These are phyloP conservation scores for Propithecus deckenii DNA, from an alignment of 2,797 vertebrate species.

Conservation along the genomic window DNA sequence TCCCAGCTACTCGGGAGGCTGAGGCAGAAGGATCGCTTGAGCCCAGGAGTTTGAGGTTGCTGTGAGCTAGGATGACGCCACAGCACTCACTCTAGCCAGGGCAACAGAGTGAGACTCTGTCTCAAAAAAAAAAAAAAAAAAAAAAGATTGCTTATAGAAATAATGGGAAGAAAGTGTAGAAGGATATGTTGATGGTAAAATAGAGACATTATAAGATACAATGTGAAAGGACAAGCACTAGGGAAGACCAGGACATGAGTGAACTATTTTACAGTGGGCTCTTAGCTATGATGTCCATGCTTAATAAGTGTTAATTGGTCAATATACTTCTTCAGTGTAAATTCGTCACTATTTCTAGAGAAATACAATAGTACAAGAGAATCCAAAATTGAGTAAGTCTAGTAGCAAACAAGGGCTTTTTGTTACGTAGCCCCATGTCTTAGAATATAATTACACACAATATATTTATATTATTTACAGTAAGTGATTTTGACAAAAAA, in stretches of 20 bases:
- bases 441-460: neutral
- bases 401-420: neutral
- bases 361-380: neutral
- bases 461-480: neutral
- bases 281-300: neutral
- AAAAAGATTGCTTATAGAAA: neutral
- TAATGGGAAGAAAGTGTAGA: neutral
- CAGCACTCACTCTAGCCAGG: too few species aligned
- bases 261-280: neutral
- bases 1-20: too few species aligned
- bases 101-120: too few species aligned
- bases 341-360: neutral
- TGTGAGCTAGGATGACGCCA: too few species aligned
- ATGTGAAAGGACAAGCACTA: neutral
- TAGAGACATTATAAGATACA: neutral
- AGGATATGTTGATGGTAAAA: neutral
- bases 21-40: too few species aligned
- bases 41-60: too few species aligned
- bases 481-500: slow-evolving; percentile 11
- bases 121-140: too few species aligned
- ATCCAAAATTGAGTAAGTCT: neutral
- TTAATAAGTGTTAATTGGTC: neutral
- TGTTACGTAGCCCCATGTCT: neutral
- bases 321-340: neutral
- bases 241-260: neutral